Percentiles rank a stretch among this genome's conserved stretches.
These are phyloP conservation scores for Lagria hirta DNA, from an alignment of 2,888 invertebrate species.

Conservation along the genomic window DNA sequence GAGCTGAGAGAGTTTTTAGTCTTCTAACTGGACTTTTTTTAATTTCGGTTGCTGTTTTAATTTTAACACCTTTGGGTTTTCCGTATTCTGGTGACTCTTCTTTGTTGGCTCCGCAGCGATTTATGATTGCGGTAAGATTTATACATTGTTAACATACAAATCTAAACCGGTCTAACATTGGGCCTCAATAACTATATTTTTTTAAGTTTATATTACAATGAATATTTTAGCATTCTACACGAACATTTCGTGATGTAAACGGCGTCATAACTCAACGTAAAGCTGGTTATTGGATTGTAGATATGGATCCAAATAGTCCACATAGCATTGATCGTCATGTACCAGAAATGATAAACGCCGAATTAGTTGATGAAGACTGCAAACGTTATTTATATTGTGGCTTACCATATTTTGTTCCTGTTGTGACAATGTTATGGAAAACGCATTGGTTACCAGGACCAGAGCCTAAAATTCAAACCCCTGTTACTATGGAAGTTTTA, in stretches of 20 bases:
- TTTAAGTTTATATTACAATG: not conserved
- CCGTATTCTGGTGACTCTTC: constrained; percentile 69
- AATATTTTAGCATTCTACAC: constrained; percentile 60
- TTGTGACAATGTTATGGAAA: constrained; percentile 66
- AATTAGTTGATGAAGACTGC: constrained; percentile 60
- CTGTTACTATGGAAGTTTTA: constrained; percentile 56
- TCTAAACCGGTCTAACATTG: no score
- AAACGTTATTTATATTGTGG: constrained; percentile 71
- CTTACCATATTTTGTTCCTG: constrained; percentile 77
- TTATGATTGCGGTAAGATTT: constrained; percentile 74
- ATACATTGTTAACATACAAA: no score
- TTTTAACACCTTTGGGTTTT: constrained; percentile 70
- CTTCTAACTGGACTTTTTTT: constrained; percentile 58
- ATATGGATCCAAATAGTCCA: constrained; percentile 74
- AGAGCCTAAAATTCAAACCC: constrained; percentile 56
- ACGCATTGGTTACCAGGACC: constrained; percentile 64
- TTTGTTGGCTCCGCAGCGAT: constrained; percentile 70
- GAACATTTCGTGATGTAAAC: constrained; percentile 60
- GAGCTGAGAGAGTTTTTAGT: constrained; percentile 58
- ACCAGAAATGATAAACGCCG: constrained; percentile 57
- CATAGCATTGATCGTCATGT: constrained; percentile 60
- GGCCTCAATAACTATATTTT: no score
- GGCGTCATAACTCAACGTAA: constrained; percentile 56
- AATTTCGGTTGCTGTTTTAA: constrained; percentile 59
- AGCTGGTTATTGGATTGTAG: constrained; percentile 70